Evolutionary conservation across 1,140 invertebrate genomes (phyloP), one percentile per base, ranked within the genome.

Genomic region (Drosophila sechellia): DNA sequence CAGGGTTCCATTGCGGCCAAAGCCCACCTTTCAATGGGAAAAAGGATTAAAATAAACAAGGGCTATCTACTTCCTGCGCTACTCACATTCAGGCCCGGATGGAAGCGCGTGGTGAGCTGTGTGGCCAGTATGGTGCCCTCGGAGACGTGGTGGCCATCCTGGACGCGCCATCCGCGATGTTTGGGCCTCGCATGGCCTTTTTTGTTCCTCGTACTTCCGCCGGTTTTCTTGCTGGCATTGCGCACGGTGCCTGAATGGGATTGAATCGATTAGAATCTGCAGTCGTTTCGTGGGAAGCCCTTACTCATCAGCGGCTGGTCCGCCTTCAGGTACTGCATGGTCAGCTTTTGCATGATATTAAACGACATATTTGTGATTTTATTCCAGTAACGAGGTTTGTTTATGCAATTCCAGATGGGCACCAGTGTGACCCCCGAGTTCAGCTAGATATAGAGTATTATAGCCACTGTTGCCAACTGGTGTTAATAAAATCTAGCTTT

Each of bases 21-120:
- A 94, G 4, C 96, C 96, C 79, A 97, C 96, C 96, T 97, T 46
- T 54, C 0, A 15, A 2, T n/a, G 31, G 52, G 11, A 31, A n/a
- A 15, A 27, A 13, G 1, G 0, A n/a, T 27, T 10, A 0, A 3
- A 0, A 8, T 15, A 48, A 17, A 17, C 17, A 17, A 17, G 0
- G n/a, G n/a, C 11, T 1, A 52, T 12, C 15, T 13, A 0, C 10
- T 5, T 3, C 5, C 8, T 15, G 1, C 4, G 31, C 2, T 15
- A 90, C 91, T 94, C 93, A 97, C 96, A 94, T 97, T 95, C 61
- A 96, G 92, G 4, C 96, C 96, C n/a, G 96, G 96, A 93, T 96
- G 96, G 90, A 95, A 97, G 64, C 96, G 93, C 0, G 95, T 91
- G n/a, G 80, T 94, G 55, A 93, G 92, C 91, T 97, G 96, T 0